phyloP scores from a whole-genome alignment of 2,113 vertebrate species.

The Chlamydotis undulata region DNA sequence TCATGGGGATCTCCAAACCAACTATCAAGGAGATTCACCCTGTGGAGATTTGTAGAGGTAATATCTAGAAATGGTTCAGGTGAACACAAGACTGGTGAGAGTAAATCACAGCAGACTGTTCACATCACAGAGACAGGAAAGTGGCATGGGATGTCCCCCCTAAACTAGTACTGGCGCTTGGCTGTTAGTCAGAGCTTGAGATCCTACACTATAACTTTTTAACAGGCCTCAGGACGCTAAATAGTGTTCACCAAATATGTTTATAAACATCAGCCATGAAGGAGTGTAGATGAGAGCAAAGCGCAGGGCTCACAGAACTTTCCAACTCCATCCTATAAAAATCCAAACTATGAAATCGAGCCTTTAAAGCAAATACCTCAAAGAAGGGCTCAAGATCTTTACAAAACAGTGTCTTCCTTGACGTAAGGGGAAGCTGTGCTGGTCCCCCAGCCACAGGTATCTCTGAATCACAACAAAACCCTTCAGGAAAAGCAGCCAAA shows the following conservation, averaged over 20 bases:
- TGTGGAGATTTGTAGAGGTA: neutral
- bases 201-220: neutral
- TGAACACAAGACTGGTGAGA: neutral
- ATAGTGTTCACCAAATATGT: neutral
- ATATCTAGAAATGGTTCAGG: neutral
- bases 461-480: neutral
- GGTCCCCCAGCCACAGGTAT: neutral
- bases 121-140: neutral
- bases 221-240: neutral
- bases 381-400: neutral
- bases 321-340: neutral
- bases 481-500: slow-evolving; percentile 13
- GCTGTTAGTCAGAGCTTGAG: neutral
- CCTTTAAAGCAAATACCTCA: neutral
- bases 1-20: neutral
- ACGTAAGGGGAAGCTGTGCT: accelerated
- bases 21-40: neutral
- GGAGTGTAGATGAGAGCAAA: neutral
- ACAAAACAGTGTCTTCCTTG: neutral
- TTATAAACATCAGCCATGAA: neutral
- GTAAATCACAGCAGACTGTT: neutral
- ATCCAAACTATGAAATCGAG: neutral
- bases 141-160: neutral
- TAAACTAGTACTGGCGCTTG: neutral
- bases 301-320: neutral